Conservation (phyloP, 2,888 invertebrate genomes). For the Mantis religiosa region DNA sequence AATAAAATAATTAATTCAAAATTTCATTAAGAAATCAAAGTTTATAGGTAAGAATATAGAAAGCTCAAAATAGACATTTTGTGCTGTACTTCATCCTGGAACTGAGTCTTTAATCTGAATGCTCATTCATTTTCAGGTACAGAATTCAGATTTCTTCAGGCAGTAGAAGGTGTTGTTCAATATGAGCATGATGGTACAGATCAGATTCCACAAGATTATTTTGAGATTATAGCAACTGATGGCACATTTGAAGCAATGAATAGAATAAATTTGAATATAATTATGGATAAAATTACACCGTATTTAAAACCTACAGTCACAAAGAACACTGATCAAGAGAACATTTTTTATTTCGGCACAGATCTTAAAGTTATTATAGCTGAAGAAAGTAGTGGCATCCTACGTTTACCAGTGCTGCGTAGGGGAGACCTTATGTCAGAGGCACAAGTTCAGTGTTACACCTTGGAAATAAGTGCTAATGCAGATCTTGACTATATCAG, state of each 20-base stretch:
- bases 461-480: neutral
- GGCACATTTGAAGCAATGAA: neutral
- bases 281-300: neutral
- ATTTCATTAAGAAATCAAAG: too few species aligned
- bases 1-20: too few species aligned
- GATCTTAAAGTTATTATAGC: neutral
- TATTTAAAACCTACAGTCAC: neutral
- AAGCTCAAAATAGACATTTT: too few species aligned
- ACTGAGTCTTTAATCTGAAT: too few species aligned
- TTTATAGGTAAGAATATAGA: too few species aligned
- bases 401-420: neutral
- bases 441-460: neutral
- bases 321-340: neutral
- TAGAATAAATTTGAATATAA: neutral
- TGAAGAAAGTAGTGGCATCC: neutral
- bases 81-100: too few species aligned
- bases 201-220: neutral
- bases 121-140: neutral
- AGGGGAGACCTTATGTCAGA: neutral
- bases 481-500: neutral
- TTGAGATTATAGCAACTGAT: slow-evolving; percentile 12
- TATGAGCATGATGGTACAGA: neutral
- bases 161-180: neutral
- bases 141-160: neutral
- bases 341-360: neutral